phyloP scores from a whole-genome alignment of 2,888 invertebrate species.

The Lingula anatina region DNA sequence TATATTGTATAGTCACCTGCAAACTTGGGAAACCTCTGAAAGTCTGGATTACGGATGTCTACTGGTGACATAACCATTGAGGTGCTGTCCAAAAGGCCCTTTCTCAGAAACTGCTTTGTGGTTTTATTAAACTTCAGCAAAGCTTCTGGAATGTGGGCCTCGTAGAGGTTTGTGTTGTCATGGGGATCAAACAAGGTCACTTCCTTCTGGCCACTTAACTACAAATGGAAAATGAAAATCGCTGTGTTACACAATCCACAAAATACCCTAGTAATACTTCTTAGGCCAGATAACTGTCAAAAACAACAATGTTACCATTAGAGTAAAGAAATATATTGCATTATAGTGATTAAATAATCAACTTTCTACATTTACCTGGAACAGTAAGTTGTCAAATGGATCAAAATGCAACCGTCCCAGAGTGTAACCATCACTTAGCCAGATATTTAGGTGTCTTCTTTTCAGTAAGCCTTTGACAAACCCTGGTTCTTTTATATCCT shows the following conservation, averaged over 20 bases:
- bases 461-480: conserved; percentile 28
- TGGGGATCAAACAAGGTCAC: conserved; percentile 44
- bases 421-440: conserved; percentile 51
- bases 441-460: conserved; percentile 38
- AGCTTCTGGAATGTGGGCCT: conserved; percentile 47
- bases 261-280: no score
- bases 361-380: conserved; percentile 29
- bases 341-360: not conserved
- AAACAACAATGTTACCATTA: no score
- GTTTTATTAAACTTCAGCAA: conserved; percentile 23
- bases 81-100: conserved; percentile 36
- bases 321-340: no score
- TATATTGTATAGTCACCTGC: no score
- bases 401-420: conserved; percentile 50
- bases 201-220: conserved; percentile 45
- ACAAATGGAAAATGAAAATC: conserved; percentile 4
- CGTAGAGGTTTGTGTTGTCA: conserved; percentile 37
- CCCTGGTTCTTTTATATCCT: conserved; percentile 32
- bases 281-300: no score
- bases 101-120: conserved; percentile 24
- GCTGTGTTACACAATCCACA: no score
- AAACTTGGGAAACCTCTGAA: conserved; percentile 36
- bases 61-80: conserved; percentile 50
- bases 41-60: conserved; percentile 35
- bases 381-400: conserved; percentile 47